Conservation (phyloP, 2,113 vertebrate species). For the human region DNA sequence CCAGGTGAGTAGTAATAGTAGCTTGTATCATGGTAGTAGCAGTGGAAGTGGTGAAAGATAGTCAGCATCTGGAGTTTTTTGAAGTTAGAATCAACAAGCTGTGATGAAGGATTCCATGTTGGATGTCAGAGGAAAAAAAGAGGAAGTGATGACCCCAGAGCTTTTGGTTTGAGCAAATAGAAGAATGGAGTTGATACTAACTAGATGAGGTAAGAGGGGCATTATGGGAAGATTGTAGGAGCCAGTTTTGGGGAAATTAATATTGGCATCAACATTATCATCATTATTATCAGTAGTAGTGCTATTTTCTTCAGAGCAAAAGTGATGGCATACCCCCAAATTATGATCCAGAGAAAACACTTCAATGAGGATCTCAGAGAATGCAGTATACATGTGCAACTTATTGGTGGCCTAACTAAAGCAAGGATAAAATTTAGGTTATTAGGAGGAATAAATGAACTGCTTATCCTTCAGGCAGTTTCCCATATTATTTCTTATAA, state of each 20-base stretch:
- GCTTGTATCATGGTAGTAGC: neutral
- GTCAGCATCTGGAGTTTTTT: neutral
- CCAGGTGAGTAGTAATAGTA: neutral
- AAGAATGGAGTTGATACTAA: neutral
- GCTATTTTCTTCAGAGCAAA: neutral
- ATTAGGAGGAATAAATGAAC: neutral
- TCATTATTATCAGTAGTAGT: neutral
- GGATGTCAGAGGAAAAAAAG: neutral
- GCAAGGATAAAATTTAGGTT: neutral
- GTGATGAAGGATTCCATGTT: neutral
- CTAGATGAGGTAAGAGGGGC: neutral
- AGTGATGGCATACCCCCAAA: neutral
- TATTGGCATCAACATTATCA: neutral
- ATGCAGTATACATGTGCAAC: neutral
- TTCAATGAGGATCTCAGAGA: neutral
- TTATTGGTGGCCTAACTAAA: slow-evolving; percentile 28
- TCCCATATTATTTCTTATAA: slow-evolving; percentile 20
- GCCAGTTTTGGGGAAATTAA: neutral
- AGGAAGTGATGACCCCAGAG: neutral
- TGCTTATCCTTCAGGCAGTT: neutral
- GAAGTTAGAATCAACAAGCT: neutral
- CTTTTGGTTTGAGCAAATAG: neutral
- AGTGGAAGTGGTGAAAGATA: neutral
- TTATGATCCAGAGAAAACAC: neutral
- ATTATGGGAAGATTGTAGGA: neutral